Evolutionary conservation across 2,797 vertebrate genomes (phyloP).

Genomic region (Mus minutoides): DNA sequence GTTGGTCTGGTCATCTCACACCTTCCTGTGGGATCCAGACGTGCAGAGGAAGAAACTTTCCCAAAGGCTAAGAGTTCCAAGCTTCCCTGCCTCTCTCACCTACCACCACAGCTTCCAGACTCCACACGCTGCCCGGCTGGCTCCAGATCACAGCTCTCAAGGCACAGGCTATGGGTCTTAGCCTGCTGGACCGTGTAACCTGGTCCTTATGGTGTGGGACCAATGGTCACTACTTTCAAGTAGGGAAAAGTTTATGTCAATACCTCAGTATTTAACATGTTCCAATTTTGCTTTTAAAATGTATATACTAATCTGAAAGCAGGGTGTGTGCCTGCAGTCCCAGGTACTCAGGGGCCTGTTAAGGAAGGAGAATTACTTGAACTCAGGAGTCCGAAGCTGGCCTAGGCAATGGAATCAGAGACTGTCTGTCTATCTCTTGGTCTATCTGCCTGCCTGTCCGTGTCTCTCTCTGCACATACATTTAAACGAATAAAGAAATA

Average conservation of each 20-base stretch:
- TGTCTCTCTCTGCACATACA: not conserved
- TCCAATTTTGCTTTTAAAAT: conserved; percentile 4
- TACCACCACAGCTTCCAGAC: not conserved
- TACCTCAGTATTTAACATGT: not conserved
- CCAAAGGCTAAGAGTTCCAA: not conserved
- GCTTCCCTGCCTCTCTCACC: conserved; percentile 8
- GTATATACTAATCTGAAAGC: not conserved
- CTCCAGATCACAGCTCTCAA: conserved; percentile 37
- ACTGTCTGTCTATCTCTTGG: not conserved
- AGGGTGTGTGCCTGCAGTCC: not conserved
- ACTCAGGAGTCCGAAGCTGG: not conserved
- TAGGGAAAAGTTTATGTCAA: not conserved
- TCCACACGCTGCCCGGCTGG: not conserved
- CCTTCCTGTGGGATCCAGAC: not conserved
- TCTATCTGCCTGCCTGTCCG: no score
- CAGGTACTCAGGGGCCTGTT: not conserved
- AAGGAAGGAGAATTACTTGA: not conserved
- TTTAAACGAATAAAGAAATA: conserved; percentile 32
- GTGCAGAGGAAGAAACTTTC: not conserved
- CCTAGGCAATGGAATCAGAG: not conserved
- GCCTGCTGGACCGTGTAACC: not conserved
- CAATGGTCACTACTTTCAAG: not conserved
- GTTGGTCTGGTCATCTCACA: not conserved
- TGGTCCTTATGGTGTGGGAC: not conserved
- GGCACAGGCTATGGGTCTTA: not conserved